Conservation (phyloP, 2,113 vertebrate genomes). For the Rhinolophus ferrumequinum region DNA sequence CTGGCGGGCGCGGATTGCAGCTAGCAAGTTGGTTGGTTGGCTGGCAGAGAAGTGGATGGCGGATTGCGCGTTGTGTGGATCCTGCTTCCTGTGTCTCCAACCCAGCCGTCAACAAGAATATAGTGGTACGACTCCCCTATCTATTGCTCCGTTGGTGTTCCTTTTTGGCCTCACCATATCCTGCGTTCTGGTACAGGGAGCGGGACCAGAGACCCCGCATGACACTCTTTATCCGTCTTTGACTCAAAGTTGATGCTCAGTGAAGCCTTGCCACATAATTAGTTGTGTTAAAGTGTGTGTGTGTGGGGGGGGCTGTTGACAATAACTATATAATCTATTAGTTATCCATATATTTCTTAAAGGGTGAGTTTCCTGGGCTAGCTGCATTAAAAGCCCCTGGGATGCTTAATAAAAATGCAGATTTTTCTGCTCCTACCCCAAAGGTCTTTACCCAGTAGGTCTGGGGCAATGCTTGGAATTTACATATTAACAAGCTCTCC, state of each 20-base stretch:
- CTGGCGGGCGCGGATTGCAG: too few relatives aligned
- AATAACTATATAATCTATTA: not conserved
- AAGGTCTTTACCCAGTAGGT: not conserved
- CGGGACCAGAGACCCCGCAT: too few relatives aligned
- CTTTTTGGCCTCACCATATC: too few relatives aligned
- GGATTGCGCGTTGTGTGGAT: too few relatives aligned
- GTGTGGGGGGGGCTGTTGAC: not conserved
- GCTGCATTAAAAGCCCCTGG: not conserved
- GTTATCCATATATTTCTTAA: not conserved
- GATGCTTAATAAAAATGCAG: not conserved
- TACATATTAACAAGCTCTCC: not conserved
- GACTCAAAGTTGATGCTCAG: not conserved
- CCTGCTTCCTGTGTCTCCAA: too few relatives aligned
- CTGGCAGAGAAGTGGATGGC: too few relatives aligned
- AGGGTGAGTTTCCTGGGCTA: not conserved
- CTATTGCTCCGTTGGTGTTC: too few relatives aligned
- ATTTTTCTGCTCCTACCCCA: not conserved
- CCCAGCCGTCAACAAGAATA: too few relatives aligned
- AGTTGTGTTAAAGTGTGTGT: not conserved
- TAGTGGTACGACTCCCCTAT: too few relatives aligned
- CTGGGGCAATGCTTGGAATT: not conserved
- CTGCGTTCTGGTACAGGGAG: too few relatives aligned
- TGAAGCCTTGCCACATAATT: not conserved
- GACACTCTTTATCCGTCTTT: not conserved
- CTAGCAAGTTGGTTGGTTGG: too few relatives aligned